These are phyloP conservation scores for Anastrepha ludens DNA, from an alignment of 1,140 invertebrate species.

Conservation along the genomic window DNA sequence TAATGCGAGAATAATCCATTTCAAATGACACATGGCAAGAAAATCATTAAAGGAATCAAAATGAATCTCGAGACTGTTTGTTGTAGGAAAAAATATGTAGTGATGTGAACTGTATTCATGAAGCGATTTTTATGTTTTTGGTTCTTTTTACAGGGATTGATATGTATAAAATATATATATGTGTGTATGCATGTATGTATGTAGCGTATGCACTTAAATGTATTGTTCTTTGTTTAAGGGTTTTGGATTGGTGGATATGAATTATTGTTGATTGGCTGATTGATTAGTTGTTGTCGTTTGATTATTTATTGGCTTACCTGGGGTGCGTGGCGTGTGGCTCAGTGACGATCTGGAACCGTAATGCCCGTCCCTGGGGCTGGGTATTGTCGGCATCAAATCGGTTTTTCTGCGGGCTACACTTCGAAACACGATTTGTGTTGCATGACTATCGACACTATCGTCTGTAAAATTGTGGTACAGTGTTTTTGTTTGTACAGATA, in stretches of 20 bases:
- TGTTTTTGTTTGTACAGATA: slow-evolving; percentile 50
- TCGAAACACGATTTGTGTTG: slow-evolving; percentile 76
- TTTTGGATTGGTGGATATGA: slow-evolving; percentile 48
- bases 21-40: background rate
- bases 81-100: background rate
- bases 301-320: slow-evolving; percentile 77
- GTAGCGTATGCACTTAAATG: background rate
- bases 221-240: background rate
- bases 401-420: slow-evolving; percentile 88
- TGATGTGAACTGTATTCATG: slow-evolving; percentile 5
- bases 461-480: slow-evolving; percentile 66
- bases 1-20: background rate
- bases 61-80: background rate
- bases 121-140: background rate
- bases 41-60: background rate
- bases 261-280: slow-evolving; percentile 12
- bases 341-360: slow-evolving; percentile 76
- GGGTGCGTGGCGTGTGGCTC: slow-evolving; percentile 80
- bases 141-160: background rate
- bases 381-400: slow-evolving; percentile 92
- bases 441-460: slow-evolving; percentile 72
- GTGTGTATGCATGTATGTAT: slow-evolving; percentile 3
- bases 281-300: slow-evolving; percentile 48
- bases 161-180: background rate
- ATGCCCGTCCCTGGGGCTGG: slow-evolving; percentile 81